Percentiles rank a stretch among this genome's conserved stretches.
Conservation (phyloP, 2,797 vertebrate genomes). For the Aythya fuligula region DNA sequence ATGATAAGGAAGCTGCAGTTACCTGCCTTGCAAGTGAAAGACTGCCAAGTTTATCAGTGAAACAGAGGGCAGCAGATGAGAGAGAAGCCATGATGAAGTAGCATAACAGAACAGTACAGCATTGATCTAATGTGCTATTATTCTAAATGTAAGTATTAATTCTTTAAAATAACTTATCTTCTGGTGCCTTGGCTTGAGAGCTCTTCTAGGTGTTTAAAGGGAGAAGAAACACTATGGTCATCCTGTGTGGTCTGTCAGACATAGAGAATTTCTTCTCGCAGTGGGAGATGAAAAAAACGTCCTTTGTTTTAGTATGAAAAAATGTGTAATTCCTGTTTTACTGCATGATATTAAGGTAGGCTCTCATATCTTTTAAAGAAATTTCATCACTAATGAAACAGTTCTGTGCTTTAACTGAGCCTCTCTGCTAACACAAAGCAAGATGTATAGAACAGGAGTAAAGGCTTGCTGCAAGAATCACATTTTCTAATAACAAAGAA, state of each 20-base stretch:
- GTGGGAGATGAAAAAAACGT: background rate
- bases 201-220: background rate
- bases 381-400: background rate
- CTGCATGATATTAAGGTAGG: background rate
- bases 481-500: background rate
- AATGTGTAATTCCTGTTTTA: background rate
- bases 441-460: background rate
- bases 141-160: background rate
- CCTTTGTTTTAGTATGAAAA: background rate
- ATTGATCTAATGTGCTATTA: background rate
- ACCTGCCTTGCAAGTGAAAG: background rate
- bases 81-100: background rate
- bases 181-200: background rate
- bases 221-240: background rate
- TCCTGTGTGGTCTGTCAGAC: background rate
- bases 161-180: background rate
- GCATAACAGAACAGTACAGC: background rate
- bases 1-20: background rate
- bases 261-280: background rate
- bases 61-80: background rate
- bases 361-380: background rate
- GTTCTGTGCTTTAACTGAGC: background rate
- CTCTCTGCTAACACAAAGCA: background rate
- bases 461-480: background rate
- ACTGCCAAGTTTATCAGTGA: background rate